Percentiles rank a stretch among this genome's conserved stretches.
Conservation (phyloP, 1,140 invertebrate genomes). For the Aplysia californica region DNA sequence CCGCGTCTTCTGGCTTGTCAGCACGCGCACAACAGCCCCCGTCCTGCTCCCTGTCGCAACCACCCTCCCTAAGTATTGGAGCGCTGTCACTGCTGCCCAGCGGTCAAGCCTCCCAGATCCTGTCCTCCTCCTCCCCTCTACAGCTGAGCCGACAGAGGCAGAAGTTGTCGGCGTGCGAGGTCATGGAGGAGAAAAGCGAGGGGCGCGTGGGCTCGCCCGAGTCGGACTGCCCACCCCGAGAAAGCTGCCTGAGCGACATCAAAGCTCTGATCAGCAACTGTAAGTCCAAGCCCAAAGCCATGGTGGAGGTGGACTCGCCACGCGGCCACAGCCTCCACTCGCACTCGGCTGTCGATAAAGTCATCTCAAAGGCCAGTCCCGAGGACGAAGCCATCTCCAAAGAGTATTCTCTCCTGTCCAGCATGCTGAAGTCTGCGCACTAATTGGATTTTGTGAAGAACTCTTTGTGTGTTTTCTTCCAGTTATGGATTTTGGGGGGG, state of each 20-base stretch:
- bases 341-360: too few relatives aligned
- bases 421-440: constrained; percentile 28
- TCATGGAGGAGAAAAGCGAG: neutral
- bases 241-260: too few relatives aligned
- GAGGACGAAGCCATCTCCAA: constrained; percentile 16
- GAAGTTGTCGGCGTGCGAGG: neutral
- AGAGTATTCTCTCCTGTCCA: constrained; percentile 22
- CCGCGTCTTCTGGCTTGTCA: too few relatives aligned
- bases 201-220: neutral
- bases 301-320: too few relatives aligned
- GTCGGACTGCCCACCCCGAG: neutral
- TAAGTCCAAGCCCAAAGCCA: too few relatives aligned
- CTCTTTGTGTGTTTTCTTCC: too few relatives aligned
- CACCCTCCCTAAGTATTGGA: too few relatives aligned
- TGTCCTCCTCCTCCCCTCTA: neutral
- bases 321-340: too few relatives aligned
- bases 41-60: neutral
- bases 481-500: too few relatives aligned
- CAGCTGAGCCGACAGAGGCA: neutral
- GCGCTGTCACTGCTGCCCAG: neutral
- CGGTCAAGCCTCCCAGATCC: neutral
- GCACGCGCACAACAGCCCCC: too few relatives aligned
- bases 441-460: too few relatives aligned
- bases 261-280: too few relatives aligned
- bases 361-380: neutral